Percentiles rank a stretch among this genome's conserved stretches.
These are phyloP conservation scores for Pundamilia nyererei DNA, from an alignment of 2,113 vertebrate genomes.

Conservation along the genomic window DNA sequence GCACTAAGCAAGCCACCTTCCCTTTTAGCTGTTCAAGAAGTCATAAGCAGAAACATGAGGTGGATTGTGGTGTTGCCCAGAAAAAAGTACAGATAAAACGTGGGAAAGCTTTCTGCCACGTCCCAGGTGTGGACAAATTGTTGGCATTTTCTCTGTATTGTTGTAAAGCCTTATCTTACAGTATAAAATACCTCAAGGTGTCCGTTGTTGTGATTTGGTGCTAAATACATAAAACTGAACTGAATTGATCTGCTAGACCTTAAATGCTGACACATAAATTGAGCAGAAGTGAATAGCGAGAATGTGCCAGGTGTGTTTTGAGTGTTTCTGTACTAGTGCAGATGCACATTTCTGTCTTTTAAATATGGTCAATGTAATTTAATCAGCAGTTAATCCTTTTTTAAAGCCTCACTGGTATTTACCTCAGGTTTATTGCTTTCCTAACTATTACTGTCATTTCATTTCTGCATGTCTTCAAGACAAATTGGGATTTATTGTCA, in stretches of 20 bases:
- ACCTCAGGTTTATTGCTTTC: not conserved
- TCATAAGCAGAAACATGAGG: not conserved
- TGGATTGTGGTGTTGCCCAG: not conserved
- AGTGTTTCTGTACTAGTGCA: not conserved
- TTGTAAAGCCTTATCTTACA: accelerated
- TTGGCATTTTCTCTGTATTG: not conserved
- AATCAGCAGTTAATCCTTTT: not conserved
- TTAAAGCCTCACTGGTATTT: not conserved
- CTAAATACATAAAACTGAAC: not conserved
- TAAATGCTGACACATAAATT: not conserved
- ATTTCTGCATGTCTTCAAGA: not conserved
- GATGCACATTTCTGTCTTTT: not conserved
- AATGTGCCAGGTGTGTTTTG: not conserved
- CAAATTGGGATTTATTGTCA: not conserved
- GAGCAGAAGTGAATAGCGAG: not conserved
- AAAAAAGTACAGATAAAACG: not conserved
- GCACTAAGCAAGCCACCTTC: not conserved
- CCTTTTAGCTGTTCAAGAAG: not conserved
- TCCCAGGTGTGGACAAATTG: not conserved
- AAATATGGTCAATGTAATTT: not conserved
- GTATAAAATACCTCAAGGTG: accelerated
- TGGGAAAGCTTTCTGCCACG: not conserved
- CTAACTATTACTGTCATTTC: not conserved
- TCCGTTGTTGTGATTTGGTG: not conserved
- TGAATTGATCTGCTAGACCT: not conserved